Base-by-base conservation (phyloP, 2,888 invertebrate genomes). In the Eugnorisma glareosa region DNA sequence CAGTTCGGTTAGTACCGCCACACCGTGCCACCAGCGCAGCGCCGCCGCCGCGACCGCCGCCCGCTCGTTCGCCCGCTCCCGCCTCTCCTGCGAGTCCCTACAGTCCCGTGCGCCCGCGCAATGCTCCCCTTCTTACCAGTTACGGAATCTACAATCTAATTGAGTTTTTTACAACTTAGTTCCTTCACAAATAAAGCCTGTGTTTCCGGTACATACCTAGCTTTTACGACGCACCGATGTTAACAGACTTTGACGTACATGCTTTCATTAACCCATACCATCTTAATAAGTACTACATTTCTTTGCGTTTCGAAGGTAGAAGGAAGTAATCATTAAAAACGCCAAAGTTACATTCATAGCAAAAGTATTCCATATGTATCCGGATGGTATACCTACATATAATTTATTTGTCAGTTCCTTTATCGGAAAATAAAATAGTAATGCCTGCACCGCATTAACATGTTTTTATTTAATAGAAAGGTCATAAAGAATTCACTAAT, bases 401-500 rank as follows among this genome's bases (percentile, higher is more conserved):
- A 21, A 61, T 59, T 31, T 15, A 35, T 66, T 57, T 54, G 28
- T n/a, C 45, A 74, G 54, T 66, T 43, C 66, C n/a, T 45, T 66
- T 59, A 67, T 73, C 67, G 11, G 18, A 64, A 67, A 57, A 59
- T 70, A 76, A 78, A 76, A 70, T 73, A 67, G 63, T 67, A 68
- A 71, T 69, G 74, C 75, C 57, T 28, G 61, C 37, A 67, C 31
- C 40, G 28, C 67, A 83, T 81, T 82, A 67, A 75, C 63, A 79
- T 84, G 79, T 72, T 83, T 81, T 79, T 54, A 75, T 79, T 75
- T 31, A 77, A 79, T 63, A 75, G 68, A 85, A 77, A 80, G 51
- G 51, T 80, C 78, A 66, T 77, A 81, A 80, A 82, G 66, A 77
- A 85, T 76, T 88, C 75, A 84, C 81, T 87, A 84, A 86, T 86